Percentiles rank a stretch among this genome's conserved stretches.
Evolutionary conservation across 2,888 invertebrate species (phyloP).

Genomic region (Eupeodes luniger): DNA sequence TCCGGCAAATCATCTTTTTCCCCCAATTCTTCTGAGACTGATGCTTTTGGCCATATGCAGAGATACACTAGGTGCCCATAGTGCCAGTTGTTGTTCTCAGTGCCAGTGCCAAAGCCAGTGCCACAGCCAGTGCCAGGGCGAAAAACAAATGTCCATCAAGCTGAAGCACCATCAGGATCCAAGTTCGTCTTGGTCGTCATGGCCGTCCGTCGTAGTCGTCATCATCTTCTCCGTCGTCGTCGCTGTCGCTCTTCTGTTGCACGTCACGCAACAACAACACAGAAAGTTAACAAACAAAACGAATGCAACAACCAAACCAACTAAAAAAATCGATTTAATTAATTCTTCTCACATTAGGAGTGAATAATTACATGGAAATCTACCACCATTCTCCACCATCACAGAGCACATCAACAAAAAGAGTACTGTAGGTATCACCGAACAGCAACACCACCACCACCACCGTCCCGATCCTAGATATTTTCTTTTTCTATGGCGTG

Average conservation of each 20-base stretch:
- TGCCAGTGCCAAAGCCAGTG: background rate
- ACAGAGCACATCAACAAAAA: background rate
- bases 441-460: too few species aligned
- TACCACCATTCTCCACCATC: conserved; percentile 46
- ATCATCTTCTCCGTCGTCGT: conserved; percentile 3
- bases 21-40: conserved; percentile 45
- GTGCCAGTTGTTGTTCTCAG: background rate
- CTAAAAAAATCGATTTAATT: conserved; percentile 67
- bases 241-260: conserved; percentile 21
- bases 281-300: conserved; percentile 30
- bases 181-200: conserved; percentile 12
- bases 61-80: conserved; percentile 3
- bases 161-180: conserved; percentile 21
- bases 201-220: conserved; percentile 11
- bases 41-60: conserved; percentile 17
- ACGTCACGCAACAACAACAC: conserved; percentile 23
- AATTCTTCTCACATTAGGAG: conserved; percentile 75
- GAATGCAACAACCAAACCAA: background rate
- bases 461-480: conserved; percentile 30
- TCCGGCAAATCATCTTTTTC: conserved; percentile 66
- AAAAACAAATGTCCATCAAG: conserved; percentile 46
- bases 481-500: background rate
- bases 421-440: too few species aligned
- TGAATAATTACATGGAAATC: conserved; percentile 71
- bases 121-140: background rate